Conservation (phyloP, 2,113 vertebrate genomes). For the Lepidothrix coronata region DNA sequence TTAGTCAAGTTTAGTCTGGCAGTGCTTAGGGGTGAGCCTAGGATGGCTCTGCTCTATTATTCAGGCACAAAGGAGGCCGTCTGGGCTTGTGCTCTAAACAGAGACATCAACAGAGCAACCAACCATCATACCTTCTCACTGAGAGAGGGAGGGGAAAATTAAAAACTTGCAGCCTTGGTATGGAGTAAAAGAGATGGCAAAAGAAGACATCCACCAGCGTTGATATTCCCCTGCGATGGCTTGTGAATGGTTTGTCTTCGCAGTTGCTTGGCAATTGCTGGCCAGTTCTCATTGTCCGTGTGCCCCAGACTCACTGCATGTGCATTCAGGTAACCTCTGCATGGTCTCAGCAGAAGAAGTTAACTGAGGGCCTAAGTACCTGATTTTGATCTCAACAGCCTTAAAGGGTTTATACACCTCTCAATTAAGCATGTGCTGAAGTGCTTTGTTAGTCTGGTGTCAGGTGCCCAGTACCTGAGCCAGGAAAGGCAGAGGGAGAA, state of each 20-base stretch:
- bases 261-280: neutral
- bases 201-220: neutral
- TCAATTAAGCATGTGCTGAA: neutral
- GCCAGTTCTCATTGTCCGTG: rapidly evolving
- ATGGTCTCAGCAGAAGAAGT: neutral
- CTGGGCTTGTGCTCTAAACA: neutral
- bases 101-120: neutral
- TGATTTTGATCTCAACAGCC: neutral
- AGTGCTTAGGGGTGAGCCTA: neutral
- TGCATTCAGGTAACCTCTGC: neutral
- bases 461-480: neutral
- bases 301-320: neutral
- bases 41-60: neutral
- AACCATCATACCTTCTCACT: neutral
- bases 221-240: neutral
- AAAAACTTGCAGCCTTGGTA: neutral
- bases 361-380: neutral
- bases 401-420: neutral
- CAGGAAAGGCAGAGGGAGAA: neutral
- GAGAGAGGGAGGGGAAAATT: neutral
- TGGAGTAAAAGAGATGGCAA: neutral
- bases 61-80: neutral
- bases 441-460: neutral
- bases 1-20: neutral
- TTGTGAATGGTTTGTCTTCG: neutral